A percentile compares a stretch with the other conserved stretches of the same genome.
These are phyloP conservation scores for Fistularia commersonii DNA, from an alignment of 2,797 vertebrate species.

Conservation along the genomic window DNA sequence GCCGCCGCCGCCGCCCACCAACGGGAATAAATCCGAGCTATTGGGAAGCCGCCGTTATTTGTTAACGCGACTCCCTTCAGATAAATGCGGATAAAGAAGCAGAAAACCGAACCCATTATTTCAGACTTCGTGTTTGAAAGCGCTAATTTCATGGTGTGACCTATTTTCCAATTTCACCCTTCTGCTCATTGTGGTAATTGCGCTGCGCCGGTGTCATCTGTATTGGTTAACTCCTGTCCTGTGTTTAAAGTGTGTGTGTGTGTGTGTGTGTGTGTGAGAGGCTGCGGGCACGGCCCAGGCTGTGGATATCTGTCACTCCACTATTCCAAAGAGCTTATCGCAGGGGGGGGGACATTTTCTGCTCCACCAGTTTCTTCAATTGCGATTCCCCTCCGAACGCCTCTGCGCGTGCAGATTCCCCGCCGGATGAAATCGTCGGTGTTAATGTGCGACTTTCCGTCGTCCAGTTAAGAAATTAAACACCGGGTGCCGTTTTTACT, in stretches of 20 bases:
- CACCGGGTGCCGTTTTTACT: slow-evolving; percentile 16
- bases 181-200: slow-evolving; percentile 38
- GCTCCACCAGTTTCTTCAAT: slow-evolving; percentile 59
- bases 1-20: no score
- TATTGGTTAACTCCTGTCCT: slow-evolving; percentile 45
- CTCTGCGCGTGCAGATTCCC: slow-evolving; percentile 40
- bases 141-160: slow-evolving; percentile 39
- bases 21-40: no score
- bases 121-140: slow-evolving; percentile 30
- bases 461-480: slow-evolving; percentile 33
- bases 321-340: slow-evolving; percentile 67
- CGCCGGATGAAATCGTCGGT: slow-evolving; percentile 33
- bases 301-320: slow-evolving; percentile 61
- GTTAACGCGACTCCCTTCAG: slow-evolving; percentile 3
- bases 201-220: slow-evolving; percentile 26
- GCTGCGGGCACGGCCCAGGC: slow-evolving; percentile 55
- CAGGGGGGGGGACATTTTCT: slow-evolving; percentile 62
- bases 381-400: slow-evolving; percentile 43
- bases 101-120: slow-evolving; percentile 20
- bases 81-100: slow-evolving; percentile 8
- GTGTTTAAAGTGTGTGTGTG: slow-evolving; percentile 38
- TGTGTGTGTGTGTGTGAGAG: slow-evolving; percentile 16
- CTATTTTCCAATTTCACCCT: slow-evolving; percentile 43
- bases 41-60: not conserved
- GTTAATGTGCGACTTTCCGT: slow-evolving; percentile 38